Evolutionary conservation across 2,888 invertebrate genomes (phyloP).

Genomic region (Ditula angustiorana): DNA sequence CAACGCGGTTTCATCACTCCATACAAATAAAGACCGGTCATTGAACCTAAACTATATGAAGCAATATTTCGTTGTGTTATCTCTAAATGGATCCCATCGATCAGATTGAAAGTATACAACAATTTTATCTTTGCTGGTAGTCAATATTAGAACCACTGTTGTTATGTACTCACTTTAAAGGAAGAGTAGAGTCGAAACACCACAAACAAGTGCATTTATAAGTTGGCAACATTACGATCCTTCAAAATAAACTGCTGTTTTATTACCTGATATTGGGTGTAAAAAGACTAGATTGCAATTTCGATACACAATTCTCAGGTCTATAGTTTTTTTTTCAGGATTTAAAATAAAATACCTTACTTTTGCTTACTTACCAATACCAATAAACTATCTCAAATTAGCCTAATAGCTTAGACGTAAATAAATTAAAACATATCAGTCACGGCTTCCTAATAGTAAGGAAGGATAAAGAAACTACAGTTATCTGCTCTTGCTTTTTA

Average conservation of each 20-base stretch:
- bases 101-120: slow-evolving; percentile 26
- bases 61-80: slow-evolving; percentile 31
- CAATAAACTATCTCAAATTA: too few species aligned
- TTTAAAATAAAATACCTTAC: too few species aligned
- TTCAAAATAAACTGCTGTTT: background rate
- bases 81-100: slow-evolving; percentile 39
- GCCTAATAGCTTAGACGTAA: too few species aligned
- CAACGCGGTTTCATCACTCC: background rate
- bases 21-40: slow-evolving; percentile 12
- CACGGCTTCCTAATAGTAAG: too few species aligned
- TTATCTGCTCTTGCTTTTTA: too few species aligned
- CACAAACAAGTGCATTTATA: background rate
- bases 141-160: slow-evolving; percentile 21
- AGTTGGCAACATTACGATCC: slow-evolving; percentile 5
- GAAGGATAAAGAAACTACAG: too few species aligned
- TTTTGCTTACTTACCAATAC: too few species aligned
- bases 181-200: background rate
- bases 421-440: too few species aligned
- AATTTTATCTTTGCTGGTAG: slow-evolving; percentile 23
- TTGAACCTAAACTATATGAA: slow-evolving; percentile 17
- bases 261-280: background rate
- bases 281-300: background rate
- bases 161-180: background rate
- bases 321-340: too few species aligned
- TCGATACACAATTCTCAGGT: background rate